These are phyloP conservation scores for Parazoanthus atlanticus DNA, from an alignment of 92 coral and sea anemone species.

Conservation along the genomic window DNA sequence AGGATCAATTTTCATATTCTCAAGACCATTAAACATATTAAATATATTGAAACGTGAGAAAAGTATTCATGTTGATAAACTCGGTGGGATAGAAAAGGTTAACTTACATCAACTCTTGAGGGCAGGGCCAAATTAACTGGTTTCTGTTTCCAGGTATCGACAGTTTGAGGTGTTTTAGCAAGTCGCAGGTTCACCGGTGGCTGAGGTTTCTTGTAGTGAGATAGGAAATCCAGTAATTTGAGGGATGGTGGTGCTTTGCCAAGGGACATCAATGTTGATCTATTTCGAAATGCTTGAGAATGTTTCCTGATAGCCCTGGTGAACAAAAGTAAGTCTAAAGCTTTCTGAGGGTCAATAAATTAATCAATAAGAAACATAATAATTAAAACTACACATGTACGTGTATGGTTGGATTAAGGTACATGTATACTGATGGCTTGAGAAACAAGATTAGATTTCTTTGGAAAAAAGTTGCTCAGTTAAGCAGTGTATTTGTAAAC, in stretches of 20 bases:
- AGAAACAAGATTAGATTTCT: no score
- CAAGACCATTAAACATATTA: no score
- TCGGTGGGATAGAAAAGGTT: no score
- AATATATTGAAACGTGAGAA: no score
- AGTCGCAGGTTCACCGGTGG: slow-evolving; percentile 97
- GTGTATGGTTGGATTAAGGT: no score
- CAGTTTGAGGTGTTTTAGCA: slow-evolving; percentile 94
- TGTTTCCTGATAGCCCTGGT: slow-evolving; percentile 67
- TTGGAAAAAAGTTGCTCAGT: no score
- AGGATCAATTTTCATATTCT: no score
- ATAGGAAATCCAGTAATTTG: slow-evolving; percentile 87
- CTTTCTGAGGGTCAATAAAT: no score
- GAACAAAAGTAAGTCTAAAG: neutral
- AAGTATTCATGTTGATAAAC: neutral
- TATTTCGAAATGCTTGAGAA: slow-evolving; percentile 74
- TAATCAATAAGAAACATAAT: no score
- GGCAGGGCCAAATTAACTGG: slow-evolving; percentile 77
- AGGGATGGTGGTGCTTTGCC: slow-evolving; percentile 81
- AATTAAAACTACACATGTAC: no score
- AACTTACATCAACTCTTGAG: slow-evolving; percentile 84
- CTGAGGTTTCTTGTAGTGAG: slow-evolving; percentile 95
- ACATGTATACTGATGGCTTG: no score
- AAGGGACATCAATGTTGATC: slow-evolving; percentile 63
- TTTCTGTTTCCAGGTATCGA: slow-evolving; percentile 96
- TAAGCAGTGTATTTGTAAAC: no score